Base-by-base conservation (phyloP, 1,140 invertebrate genomes). In the Mamestra configurata region DNA sequence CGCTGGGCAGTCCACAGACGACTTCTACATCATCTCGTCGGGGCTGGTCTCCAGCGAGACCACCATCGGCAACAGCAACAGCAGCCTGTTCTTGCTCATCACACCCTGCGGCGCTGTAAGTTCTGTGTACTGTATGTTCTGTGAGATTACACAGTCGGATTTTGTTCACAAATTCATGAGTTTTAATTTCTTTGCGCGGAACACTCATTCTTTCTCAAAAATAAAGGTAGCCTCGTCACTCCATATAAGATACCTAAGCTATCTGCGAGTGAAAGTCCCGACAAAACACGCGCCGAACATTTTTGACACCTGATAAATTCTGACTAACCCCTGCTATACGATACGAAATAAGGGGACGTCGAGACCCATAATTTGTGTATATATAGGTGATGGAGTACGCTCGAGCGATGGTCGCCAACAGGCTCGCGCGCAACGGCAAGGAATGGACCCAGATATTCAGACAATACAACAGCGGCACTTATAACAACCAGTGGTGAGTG, bases 401-500 rank as follows among this genome's bases (percentile, higher is more conserved):
- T 5, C 93, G 97, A n/a, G 95, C 95, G 11, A 96, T 97, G 93
- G 94, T 97, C 7, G 96, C 97, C 1, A 98, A 97, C 88, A 90
- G 97, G 35, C 87, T 98, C 68, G 96, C 97, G 2, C 88, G 82
- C 2, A 90, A 90, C 80, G 97, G 97, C 20, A 79, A 91, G 61
- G 91, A 96, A 49, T 98, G 97, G 97, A 94, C 95, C 1, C 85
- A 92, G 4, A 85, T 95, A 7, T 96, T 96, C 84, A 77, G 88
- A 8, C 80, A 85, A n/a, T 96, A 96, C 90, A 98, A 98, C 94
- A 97, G 97, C 90, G 97, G 97, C 79, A 98, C 97, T 77, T 97
- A 98, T 93, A 98, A 98, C 89, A 98, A 98, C 86, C 97, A 98
- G 89, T 98, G 97, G 97, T 97, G 96, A 96, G 91, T 77, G 40